Evolutionary conservation across 2,113 vertebrate species (phyloP).

Genomic region (Ammodytes marinus): DNA sequence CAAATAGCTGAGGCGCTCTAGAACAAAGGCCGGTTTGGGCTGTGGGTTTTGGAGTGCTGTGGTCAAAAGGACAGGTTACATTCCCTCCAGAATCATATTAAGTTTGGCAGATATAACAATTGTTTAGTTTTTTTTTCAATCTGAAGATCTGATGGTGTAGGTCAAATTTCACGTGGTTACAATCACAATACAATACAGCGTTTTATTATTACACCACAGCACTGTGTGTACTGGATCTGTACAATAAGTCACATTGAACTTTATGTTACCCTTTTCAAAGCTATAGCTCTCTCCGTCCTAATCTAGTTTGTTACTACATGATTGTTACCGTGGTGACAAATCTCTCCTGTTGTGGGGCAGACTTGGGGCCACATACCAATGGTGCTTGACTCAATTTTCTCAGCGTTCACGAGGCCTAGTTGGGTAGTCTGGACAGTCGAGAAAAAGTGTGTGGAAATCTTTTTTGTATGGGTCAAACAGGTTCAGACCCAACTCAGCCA

Average conservation of each 20-base stretch:
- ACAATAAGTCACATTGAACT: neutral
- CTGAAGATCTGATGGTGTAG: no score
- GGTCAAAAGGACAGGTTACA: slow-evolving; percentile 2
- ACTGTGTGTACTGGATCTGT: neutral
- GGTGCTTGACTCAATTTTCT: slow-evolving; percentile 53
- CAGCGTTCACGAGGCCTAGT: slow-evolving; percentile 26
- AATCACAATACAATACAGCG: neutral
- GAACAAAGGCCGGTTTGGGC: slow-evolving; percentile 37
- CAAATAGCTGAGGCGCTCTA: slow-evolving; percentile 20
- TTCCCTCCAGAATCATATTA: slow-evolving; percentile 15
- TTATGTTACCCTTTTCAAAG: slow-evolving; percentile 10
- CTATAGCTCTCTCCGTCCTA: slow-evolving; percentile 9
- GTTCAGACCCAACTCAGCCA: neutral
- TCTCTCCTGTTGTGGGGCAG: slow-evolving; percentile 40
- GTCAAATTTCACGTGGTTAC: neutral
- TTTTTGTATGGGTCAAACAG: neutral
- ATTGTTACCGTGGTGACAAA: slow-evolving; percentile 60
- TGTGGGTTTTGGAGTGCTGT: neutral
- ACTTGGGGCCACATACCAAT: slow-evolving; percentile 47
- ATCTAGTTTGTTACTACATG: slow-evolving; percentile 50
- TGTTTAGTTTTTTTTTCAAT: neutral
- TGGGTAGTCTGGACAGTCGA: neutral
- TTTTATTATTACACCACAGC: neutral
- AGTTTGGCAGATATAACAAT: neutral
- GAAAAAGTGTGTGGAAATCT: slow-evolving; percentile 9